phyloP scores from a whole-genome alignment of 2,113 vertebrate species.

The Melanotaenia duboulayi region DNA sequence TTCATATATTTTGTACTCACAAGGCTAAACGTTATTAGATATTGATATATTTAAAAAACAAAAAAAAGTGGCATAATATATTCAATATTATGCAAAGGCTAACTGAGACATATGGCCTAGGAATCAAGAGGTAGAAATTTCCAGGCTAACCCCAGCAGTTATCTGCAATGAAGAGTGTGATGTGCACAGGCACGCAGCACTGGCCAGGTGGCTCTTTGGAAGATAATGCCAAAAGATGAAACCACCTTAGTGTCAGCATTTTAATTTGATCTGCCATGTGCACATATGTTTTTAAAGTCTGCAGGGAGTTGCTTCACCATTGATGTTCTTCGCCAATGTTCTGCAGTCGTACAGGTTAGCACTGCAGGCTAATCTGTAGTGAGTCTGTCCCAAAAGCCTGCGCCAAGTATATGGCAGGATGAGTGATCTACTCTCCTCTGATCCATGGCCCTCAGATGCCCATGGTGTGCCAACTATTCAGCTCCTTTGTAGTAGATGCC shows the following conservation, averaged over 20 bases:
- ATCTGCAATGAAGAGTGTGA: slow-evolving; percentile 70
- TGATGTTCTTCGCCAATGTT: slow-evolving; percentile 73
- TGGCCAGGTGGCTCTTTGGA: slow-evolving; percentile 77
- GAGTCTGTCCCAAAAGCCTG: slow-evolving; percentile 62
- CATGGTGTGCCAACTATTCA: slow-evolving; percentile 72
- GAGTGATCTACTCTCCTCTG: slow-evolving; percentile 76
- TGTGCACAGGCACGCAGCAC: slow-evolving; percentile 61
- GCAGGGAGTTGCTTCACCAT: slow-evolving; percentile 70
- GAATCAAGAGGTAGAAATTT: slow-evolving; percentile 57
- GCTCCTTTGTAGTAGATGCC: slow-evolving; percentile 77
- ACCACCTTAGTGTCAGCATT: slow-evolving; percentile 80
- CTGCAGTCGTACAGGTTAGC: slow-evolving; percentile 74
- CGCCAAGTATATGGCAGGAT: slow-evolving; percentile 72
- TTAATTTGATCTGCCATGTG: slow-evolving; percentile 79
- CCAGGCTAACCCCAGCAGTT: slow-evolving; percentile 70
- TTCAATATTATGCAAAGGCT: slow-evolving; percentile 60
- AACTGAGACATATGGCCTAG: slow-evolving; percentile 73
- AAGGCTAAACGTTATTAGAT: slow-evolving; percentile 20
- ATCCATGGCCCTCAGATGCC: slow-evolving; percentile 71
- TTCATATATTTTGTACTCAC: neutral
- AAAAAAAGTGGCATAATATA: slow-evolving; percentile 42
- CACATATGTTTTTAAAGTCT: slow-evolving; percentile 82
- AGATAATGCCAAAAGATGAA: slow-evolving; percentile 77
- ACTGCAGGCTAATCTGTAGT: slow-evolving; percentile 75
- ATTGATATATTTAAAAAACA: slow-evolving; percentile 19